phyloP scores from a whole-genome alignment of 2,797 vertebrate species.

The Gephyroberyx darwinii region DNA sequence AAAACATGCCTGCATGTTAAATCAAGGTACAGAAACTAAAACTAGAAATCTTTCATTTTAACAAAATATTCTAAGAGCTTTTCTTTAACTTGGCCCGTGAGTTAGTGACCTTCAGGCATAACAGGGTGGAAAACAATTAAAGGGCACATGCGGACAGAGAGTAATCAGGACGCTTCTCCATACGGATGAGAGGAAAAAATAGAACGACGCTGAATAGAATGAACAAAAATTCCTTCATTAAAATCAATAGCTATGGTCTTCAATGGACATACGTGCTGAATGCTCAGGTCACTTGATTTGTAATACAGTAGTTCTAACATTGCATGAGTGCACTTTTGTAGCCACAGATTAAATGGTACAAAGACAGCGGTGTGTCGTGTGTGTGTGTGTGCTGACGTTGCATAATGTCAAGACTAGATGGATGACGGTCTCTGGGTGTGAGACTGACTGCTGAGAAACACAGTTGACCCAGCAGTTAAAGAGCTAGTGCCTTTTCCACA shows the following conservation, averaged over 20 bases:
- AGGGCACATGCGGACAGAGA: constrained; percentile 17
- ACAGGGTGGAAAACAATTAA: constrained; percentile 16
- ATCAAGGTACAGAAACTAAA: constrained; percentile 62
- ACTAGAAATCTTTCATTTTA: constrained; percentile 57
- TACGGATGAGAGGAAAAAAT: constrained; percentile 16
- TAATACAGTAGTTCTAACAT: constrained; percentile 72
- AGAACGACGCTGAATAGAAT: constrained; percentile 23
- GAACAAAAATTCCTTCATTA: constrained; percentile 59
- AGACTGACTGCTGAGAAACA: constrained; percentile 47
- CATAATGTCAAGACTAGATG: constrained; percentile 69
- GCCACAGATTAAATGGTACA: constrained; percentile 55
- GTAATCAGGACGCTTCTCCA: constrained; percentile 1
- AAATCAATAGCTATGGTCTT: constrained; percentile 53
- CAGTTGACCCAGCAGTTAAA: constrained; percentile 55
- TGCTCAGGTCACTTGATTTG: constrained; percentile 69
- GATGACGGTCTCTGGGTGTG: constrained; percentile 51
- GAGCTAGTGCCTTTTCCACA: constrained; percentile 71
- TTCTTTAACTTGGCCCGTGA: constrained; percentile 40
- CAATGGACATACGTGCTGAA: constrained; percentile 50
- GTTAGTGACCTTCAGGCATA: constrained; percentile 18
- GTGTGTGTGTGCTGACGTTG: constrained; percentile 60
- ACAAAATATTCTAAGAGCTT: constrained; percentile 49
- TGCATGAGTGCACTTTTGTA: constrained; percentile 65
- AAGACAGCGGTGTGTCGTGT: constrained; percentile 47
- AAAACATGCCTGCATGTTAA: constrained; percentile 89